Conservation (phyloP, 2,888 invertebrate genomes). For the Lycophotia porphyrea region DNA sequence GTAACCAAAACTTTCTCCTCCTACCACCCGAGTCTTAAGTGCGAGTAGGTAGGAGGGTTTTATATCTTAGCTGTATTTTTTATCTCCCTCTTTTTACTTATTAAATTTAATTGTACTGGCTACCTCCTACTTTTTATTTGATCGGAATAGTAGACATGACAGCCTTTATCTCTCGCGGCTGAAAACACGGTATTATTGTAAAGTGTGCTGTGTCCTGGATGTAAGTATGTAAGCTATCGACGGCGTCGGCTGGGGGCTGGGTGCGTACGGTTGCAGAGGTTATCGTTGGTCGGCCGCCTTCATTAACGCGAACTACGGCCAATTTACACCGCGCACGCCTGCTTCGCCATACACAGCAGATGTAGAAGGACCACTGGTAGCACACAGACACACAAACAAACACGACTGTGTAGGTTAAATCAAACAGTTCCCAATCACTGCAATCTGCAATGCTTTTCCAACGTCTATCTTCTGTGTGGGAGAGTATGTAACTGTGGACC, state of each 20-base stretch:
- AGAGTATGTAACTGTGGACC: not conserved
- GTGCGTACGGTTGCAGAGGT: conserved; percentile 36
- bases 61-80: no score
- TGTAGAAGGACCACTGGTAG: conserved; percentile 8
- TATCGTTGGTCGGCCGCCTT: conserved; percentile 43
- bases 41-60: no score
- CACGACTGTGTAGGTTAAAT: not conserved
- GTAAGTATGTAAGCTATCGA: conserved; percentile 1
- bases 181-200: conserved; percentile 26
- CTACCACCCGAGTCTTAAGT: no score
- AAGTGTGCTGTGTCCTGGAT: not conserved
- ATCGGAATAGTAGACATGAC: no score
- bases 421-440: not conserved
- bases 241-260: not conserved
- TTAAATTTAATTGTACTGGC: no score
- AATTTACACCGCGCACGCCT: conserved; percentile 42
- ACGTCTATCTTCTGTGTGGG: not conserved
- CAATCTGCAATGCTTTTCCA: not conserved
- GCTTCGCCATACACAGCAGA: not conserved
- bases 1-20: no score
- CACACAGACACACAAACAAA: not conserved
- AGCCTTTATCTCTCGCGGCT: conserved; percentile 12
- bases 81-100: no score
- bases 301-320: conserved; percentile 44
- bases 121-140: no score